A percentile compares a stretch with the other conserved stretches of the same genome.
Evolutionary conservation across 2,113 vertebrate species (phyloP).

Genomic region (Phrynocephalus versicolor): DNA sequence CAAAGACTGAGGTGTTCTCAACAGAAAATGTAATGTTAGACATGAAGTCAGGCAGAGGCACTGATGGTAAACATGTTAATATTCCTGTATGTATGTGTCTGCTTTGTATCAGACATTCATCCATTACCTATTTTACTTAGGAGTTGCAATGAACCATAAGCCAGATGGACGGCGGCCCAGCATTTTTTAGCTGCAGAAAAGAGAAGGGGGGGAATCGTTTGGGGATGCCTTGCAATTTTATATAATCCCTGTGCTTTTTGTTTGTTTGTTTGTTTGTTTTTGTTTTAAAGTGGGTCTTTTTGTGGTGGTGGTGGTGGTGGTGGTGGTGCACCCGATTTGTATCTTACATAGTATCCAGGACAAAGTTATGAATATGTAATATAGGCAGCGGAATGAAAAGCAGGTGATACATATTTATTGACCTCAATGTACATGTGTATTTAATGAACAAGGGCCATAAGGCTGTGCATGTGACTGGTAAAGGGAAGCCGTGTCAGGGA

Average conservation of each 20-base stretch:
- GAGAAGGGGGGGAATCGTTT: neutral
- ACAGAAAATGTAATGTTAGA: neutral
- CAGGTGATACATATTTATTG: conserved; percentile 68
- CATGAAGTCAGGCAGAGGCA: conserved; percentile 25
- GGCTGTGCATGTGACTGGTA: conserved; percentile 66
- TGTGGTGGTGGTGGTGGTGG: neutral
- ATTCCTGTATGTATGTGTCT: neutral
- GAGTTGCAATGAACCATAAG: neutral
- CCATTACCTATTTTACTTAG: neutral
- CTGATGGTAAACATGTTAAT: neutral
- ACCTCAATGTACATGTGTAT: conserved; percentile 61
- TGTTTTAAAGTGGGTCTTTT: too few species aligned
- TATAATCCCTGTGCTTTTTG: neutral
- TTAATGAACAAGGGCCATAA: conserved; percentile 72
- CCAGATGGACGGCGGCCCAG: neutral
- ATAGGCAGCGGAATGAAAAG: conserved; percentile 51
- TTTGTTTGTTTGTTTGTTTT: neutral
- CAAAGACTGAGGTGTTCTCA: conserved; percentile 30
- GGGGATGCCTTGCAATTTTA: conserved; percentile 28
- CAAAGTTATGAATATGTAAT: neutral
- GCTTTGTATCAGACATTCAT: conserved; percentile 40
- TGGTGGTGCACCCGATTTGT: neutral
- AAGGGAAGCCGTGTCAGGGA: conserved; percentile 79
- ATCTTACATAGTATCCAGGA: neutral
- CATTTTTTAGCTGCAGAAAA: conserved; percentile 3